Conservation (phyloP, 2,113 vertebrate genomes). For the Melanotaenia duboulayi region DNA sequence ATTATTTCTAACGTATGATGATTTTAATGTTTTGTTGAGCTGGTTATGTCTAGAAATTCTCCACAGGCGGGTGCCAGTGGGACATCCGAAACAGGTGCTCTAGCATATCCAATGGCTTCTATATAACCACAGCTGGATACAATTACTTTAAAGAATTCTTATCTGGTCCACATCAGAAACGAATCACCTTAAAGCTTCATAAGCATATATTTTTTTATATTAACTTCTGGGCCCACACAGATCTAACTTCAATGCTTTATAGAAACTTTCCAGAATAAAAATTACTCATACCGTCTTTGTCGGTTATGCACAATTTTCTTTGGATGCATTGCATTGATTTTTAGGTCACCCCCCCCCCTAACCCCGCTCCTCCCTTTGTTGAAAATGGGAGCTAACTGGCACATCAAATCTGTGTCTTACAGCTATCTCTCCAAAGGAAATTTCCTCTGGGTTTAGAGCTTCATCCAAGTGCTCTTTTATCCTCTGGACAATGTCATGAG, state of each 20-base stretch:
- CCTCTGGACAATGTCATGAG: conserved; percentile 10
- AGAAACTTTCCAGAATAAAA: not conserved
- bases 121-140: conserved; percentile 1
- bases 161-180: too few species aligned
- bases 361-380: too few species aligned
- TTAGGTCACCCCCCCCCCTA: too few species aligned
- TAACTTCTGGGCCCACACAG: too few species aligned
- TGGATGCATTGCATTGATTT: too few species aligned
- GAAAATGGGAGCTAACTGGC: not conserved
- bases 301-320: too few species aligned
- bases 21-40: not conserved
- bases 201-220: too few species aligned
- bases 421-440: conserved; percentile 6
- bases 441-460: not conserved
- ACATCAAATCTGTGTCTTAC: not conserved
- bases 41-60: conserved; percentile 2
- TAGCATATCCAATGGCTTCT: not conserved
- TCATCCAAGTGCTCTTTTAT: conserved; percentile 12
- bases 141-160: too few species aligned
- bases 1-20: not conserved
- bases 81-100: conserved; percentile 1
- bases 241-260: too few species aligned
- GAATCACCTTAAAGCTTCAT: too few species aligned
- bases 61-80: not conserved
- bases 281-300: not conserved